A percentile compares a stretch with the other conserved stretches of the same genome.
phyloP scores from a whole-genome alignment of 2,888 invertebrate genomes.

The Dyspetes luteomarginatus region DNA sequence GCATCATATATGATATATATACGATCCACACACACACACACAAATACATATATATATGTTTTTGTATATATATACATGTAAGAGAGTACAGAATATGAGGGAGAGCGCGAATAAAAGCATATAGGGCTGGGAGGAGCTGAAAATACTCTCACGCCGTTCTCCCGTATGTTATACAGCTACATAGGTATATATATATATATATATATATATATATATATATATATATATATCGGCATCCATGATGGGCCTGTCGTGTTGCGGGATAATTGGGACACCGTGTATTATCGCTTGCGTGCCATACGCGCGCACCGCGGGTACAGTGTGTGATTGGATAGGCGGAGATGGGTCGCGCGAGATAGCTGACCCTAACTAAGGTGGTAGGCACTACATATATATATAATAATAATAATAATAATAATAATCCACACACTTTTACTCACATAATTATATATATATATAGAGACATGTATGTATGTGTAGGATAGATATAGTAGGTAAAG shows the following conservation, averaged over 20 bases:
- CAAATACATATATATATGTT: constrained; percentile 12
- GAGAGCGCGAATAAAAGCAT: constrained; percentile 49
- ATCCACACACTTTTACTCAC: not conserved
- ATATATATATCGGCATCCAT: constrained; percentile 62
- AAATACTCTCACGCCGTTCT: constrained; percentile 77
- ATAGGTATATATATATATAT: not conserved
- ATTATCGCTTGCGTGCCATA: constrained; percentile 83
- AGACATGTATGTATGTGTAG: not conserved
- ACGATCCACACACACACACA: not conserved
- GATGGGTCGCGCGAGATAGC: constrained; percentile 83
- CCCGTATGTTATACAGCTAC: constrained; percentile 46
- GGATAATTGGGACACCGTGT: constrained; percentile 83
- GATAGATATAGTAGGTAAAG: constrained; percentile 26
- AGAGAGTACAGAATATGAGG: constrained; percentile 41
- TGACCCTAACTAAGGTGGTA: constrained; percentile 81
- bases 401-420: not conserved
- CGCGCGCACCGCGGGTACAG: constrained; percentile 75
- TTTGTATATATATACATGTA: constrained; percentile 9
- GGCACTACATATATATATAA: constrained; percentile 42
- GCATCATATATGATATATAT: constrained; percentile 27
- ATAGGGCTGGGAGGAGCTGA: constrained; percentile 76
- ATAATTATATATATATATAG: not conserved
- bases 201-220: constrained; percentile 1
- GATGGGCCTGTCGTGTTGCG: constrained; percentile 80
- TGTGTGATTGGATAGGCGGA: constrained; percentile 83